Evolutionary conservation across 2,113 vertebrate species (phyloP), one percentile per base, ranked within the genome.

Genomic region (Jacana jacana): DNA sequence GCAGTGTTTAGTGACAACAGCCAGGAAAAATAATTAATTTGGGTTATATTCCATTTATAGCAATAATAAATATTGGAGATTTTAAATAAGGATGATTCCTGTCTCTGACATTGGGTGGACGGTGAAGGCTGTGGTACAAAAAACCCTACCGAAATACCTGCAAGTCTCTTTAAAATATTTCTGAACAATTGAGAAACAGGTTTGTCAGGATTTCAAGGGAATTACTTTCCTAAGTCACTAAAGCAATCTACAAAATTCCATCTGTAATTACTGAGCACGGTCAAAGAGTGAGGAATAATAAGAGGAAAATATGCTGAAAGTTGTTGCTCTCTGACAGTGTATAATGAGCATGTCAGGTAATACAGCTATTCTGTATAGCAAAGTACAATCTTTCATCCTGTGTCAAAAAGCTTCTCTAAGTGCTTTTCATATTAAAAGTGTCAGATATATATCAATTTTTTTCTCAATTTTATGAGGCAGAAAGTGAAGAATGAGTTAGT

Each of bases 401-500:
- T 92, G 88, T 94, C 93, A 94, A 93, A 94, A 94, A 91, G 82
- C 93, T 93, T 95, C 86, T 96, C 83, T 94, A 94, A 97, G 92
- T 96, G 92, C 90, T 96, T 92, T 96, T 95, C 80, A 65, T 94
- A 96, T 94, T 97, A 93, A 88, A 93, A 63, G 80, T 93, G 92
- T 93, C 93, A 93, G 90, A 84, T 84, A 96, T 61, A 68, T 86
- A 97, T 96, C 90, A 85, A 42, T 39, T 37, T 80, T 96, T 93
- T 81, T 7, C 77, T 87, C 81, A 84, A 8, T 93, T 97, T 95
- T 93, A 91, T 88, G 89, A 91, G 37, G 89, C 81, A 86, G 94
- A 96, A 91, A 96, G 75, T 95, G 90, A 96, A 88, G 95, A 96
- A 95, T 94, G 93, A 94, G 77, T 86, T 95, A 92, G 95, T 96